Percentiles rank a stretch among this genome's conserved stretches.
phyloP scores from a whole-genome alignment of 2,888 invertebrate species.

The Chalcis sispes region DNA sequence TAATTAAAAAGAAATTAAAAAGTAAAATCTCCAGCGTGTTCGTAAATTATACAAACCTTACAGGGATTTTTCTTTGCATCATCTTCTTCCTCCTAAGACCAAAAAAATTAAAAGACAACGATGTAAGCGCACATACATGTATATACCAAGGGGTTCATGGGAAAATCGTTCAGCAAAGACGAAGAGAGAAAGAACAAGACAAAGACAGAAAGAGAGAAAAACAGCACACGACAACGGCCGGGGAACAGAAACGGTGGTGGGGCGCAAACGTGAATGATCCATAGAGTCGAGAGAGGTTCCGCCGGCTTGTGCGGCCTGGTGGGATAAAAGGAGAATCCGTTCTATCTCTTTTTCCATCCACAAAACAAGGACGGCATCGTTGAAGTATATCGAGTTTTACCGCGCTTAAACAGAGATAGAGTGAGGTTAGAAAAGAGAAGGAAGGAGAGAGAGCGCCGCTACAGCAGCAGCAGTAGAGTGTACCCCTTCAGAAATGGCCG shows the following conservation, averaged over 20 bases:
- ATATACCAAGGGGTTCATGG: slow-evolving; percentile 29
- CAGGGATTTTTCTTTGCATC: too few relatives aligned
- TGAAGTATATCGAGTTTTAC: too few relatives aligned
- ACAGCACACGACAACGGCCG: not conserved
- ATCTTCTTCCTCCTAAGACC: too few relatives aligned
- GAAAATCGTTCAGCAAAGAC: slow-evolving; percentile 29
- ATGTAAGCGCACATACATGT: not conserved
- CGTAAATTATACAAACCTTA: too few relatives aligned
- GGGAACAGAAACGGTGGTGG: slow-evolving; percentile 60
- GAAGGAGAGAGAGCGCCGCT: slow-evolving; percentile 39
- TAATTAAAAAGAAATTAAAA: too few relatives aligned
- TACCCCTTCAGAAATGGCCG: slow-evolving; percentile 71
- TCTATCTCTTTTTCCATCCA: not conserved
- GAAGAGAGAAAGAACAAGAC: slow-evolving; percentile 13
- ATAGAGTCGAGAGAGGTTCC: slow-evolving; percentile 61
- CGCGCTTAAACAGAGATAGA: slow-evolving; percentile 22
- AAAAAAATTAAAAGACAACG: not conserved
- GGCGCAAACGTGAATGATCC: slow-evolving; percentile 74
- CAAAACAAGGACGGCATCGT: slow-evolving; percentile 7
- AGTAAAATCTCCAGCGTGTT: too few relatives aligned
- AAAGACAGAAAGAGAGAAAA: slow-evolving; percentile 28
- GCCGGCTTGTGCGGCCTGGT: slow-evolving; percentile 15
- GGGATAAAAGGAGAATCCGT: slow-evolving; percentile 30
- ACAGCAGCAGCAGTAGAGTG: slow-evolving; percentile 17
- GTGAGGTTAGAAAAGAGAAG: slow-evolving; percentile 8